A percentile compares a stretch with the other conserved stretches of the same genome.
Conservation (phyloP, 2,113 vertebrate species). For the Pteronura brasiliensis region DNA sequence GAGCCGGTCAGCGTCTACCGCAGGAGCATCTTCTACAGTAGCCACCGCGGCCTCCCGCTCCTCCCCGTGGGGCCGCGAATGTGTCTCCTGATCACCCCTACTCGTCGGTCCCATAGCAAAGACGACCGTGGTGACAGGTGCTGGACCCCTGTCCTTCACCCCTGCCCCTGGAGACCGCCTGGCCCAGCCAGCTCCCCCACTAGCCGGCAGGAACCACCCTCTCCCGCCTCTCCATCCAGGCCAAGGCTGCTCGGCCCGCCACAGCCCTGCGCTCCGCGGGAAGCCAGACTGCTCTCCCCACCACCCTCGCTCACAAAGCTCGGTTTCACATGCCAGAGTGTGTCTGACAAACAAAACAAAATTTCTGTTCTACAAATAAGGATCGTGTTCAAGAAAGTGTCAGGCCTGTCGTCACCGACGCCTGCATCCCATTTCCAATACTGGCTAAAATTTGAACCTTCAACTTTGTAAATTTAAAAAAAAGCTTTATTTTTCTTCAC, state of each 20-base stretch:
- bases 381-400: neutral
- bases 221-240: neutral
- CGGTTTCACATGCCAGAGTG: neutral
- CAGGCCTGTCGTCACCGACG: neutral
- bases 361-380: neutral
- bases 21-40: neutral
- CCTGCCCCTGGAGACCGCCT: neutral
- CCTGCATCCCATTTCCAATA: conserved; percentile 24
- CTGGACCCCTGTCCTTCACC: neutral
- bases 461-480: neutral
- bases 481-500: neutral
- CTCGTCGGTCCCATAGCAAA: rapidly evolving
- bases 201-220: neutral
- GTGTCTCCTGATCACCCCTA: neutral
- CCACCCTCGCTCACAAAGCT: neutral
- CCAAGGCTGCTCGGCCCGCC: neutral
- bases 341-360: neutral
- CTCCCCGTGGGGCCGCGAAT: neutral
- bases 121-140: rapidly evolving
- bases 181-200: neutral
- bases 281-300: neutral
- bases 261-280: neutral
- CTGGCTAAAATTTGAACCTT: neutral
- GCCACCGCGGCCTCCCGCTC: neutral
- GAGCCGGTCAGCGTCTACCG: too few species aligned